Base-by-base conservation (phyloP, 2,113 vertebrate species). In the Piprites chloris region DNA sequence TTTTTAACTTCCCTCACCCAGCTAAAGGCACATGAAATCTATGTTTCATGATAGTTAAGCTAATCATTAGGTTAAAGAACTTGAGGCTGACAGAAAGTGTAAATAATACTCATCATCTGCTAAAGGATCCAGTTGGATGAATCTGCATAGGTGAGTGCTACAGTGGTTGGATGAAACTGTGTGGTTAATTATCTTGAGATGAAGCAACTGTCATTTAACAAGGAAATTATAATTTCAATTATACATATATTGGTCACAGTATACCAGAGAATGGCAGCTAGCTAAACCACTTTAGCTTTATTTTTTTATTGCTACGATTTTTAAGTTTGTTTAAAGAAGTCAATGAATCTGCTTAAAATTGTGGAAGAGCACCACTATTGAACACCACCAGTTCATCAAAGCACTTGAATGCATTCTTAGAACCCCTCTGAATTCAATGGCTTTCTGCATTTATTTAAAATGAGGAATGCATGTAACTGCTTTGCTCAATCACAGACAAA, bases 141-240 rank as follows among this genome's bases (percentile, higher is more conserved):
- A 95, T 85, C 87, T 94, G 87, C 15, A 42, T 88, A 97, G 91
- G 94, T 96, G 85, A 83, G 89, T 94, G 78, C 91, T 95, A 95
- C 65, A 78, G 72, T 88, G 84, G 73, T 87, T 95, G 79, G 91
- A 92, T 74, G 80, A 97, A 97, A 96, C 18, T n/a, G 80, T 69
- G 90, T 8, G 23, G 93, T 90, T 97, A 97, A 98, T 97, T 97
- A 96, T 58, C 69, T 74, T 5, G 73, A 94, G 86, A 76, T 91
- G 94, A 90, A 94, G 88, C 83, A 88, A 94, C 79, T 91, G 88
- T 91, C 96, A 90, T 91, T 98, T 97, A 96, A 97, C 82, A 94
- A 92, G 89, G 68, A 90, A 96, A 96, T 94, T 63, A 93, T 74
- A 96, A 96, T 97, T 95, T 91, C n/a, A n/a, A n/a, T n/a, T n/a